These are phyloP conservation scores for Asobara japonica DNA, from an alignment of 1,140 invertebrate species.

Conservation along the genomic window DNA sequence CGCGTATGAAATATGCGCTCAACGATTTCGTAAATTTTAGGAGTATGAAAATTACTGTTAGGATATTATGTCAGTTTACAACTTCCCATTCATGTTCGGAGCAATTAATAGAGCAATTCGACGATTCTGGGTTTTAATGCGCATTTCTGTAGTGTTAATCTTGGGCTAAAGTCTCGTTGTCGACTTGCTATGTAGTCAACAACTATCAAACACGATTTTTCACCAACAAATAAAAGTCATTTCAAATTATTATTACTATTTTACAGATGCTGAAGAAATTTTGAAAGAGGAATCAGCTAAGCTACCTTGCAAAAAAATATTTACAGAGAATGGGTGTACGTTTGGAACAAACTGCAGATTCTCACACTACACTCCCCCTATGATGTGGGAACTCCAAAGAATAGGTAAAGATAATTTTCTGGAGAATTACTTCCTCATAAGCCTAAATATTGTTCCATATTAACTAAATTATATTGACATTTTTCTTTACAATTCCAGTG, in stretches of 20 bases:
- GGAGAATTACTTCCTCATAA: constrained; percentile 1
- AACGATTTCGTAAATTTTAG: no score
- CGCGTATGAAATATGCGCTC: background rate
- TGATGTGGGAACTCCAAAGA: constrained; percentile 68
- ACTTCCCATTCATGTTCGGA: no score
- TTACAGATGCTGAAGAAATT: constrained; percentile 70
- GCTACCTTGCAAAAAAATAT: constrained; percentile 69
- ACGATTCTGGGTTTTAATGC: no score
- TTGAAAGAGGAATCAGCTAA: constrained; percentile 71
- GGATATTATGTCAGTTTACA: no score
- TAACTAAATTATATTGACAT: background rate
- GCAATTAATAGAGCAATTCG: no score
- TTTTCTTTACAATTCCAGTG: constrained; percentile 42
- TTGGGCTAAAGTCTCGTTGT: no score
- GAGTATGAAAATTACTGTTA: no score
- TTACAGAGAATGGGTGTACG: constrained; percentile 68
- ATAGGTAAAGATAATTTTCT: constrained; percentile 62
- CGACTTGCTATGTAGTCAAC: no score
- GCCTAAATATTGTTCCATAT: no score
- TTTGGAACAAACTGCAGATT: constrained; percentile 73
- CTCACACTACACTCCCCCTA: constrained; percentile 71
- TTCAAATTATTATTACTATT: background rate
- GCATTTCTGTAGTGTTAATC: no score
- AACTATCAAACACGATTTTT: background rate
- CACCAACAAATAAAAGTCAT: background rate